Evolutionary conservation across 2,113 vertebrate genomes (phyloP).

Genomic region (Aldabrachelys gigantea): DNA sequence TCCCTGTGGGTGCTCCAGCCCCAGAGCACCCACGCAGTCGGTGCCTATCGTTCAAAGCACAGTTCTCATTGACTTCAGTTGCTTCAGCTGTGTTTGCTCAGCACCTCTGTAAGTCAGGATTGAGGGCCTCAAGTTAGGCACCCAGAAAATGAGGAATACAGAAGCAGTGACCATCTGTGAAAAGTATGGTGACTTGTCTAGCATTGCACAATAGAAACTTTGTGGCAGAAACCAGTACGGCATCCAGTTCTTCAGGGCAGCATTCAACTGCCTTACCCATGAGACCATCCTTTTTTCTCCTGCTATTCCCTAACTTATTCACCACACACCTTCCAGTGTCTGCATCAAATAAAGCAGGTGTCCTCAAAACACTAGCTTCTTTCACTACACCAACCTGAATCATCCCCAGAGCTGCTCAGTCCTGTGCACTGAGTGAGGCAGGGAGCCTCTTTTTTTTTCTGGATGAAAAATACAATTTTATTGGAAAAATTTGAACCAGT

Average conservation of each 20-base stretch:
- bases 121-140: not conserved
- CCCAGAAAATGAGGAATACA: not conserved
- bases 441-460: not conserved
- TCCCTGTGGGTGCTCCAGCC: no score
- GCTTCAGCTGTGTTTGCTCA: not conserved
- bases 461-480: not conserved
- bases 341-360: not conserved
- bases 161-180: not conserved
- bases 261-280: not conserved
- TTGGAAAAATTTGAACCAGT: not conserved
- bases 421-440: not conserved
- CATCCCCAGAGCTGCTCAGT: accelerated
- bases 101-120: not conserved
- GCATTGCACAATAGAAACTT: not conserved
- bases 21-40: no score
- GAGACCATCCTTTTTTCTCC: not conserved
- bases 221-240: conserved; percentile 12
- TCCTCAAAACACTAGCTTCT: not conserved
- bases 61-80: not conserved
- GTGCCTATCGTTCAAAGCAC: no score
- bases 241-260: not conserved
- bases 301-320: not conserved
- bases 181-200: not conserved
- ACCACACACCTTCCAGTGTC: not conserved
- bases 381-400: not conserved